These are phyloP conservation scores for Aporrectodea caliginosa DNA, from an alignment of 1,140 invertebrate genomes.

Conservation along the genomic window DNA sequence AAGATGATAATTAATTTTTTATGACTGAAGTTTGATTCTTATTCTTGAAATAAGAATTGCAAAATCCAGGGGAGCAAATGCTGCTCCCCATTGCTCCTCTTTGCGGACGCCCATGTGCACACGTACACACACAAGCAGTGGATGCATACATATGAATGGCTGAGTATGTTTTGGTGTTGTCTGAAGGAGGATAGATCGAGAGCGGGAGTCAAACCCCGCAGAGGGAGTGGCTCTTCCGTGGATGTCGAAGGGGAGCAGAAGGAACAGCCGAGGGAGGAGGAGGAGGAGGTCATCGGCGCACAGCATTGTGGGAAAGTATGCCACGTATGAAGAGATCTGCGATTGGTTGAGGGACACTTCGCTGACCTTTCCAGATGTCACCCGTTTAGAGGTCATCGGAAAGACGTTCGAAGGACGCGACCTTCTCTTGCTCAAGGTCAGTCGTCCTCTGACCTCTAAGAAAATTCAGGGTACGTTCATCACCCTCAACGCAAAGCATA, in stretches of 20 bases:
- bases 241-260: not conserved
- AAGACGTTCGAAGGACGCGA: constrained; percentile 37
- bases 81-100: no score
- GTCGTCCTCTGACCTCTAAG: no score
- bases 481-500: no score
- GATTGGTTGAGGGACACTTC: not conserved
- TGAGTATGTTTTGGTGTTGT: no score
- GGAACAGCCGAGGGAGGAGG: not conserved
- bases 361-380: not conserved
- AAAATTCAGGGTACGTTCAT: no score
- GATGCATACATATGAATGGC: no score
- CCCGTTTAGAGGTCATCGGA: constrained; percentile 31
- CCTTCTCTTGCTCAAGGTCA: constrained; percentile 39
- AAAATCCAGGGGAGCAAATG: no score
- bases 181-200: not conserved
- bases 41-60: no score
- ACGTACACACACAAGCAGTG: no score
- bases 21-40: no score
- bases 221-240: not conserved
- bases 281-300: not conserved
- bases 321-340: not conserved
- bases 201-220: not conserved
- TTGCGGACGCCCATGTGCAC: no score
- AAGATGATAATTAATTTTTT: no score
- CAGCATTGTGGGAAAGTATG: not conserved